A percentile compares a stretch with the other conserved stretches of the same genome.
Evolutionary conservation across 1,140 invertebrate genomes (phyloP).

Genomic region (Drosophila takahashii): DNA sequence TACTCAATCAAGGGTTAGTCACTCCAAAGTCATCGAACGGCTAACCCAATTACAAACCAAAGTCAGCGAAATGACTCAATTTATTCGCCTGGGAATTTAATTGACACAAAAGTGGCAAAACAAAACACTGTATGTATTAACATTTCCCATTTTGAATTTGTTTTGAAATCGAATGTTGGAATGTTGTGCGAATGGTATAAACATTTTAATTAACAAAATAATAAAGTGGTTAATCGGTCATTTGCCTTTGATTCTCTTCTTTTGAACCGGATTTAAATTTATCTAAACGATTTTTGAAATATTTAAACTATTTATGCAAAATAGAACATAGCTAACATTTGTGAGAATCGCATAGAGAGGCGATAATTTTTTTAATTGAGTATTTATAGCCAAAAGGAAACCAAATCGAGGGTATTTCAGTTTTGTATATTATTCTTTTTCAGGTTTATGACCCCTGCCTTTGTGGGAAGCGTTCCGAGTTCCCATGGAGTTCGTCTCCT

Average conservation of each 20-base stretch:
- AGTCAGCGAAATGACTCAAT: constrained; percentile 36
- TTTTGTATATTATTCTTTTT: not conserved
- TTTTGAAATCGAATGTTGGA: constrained; percentile 2
- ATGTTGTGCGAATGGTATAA: not conserved
- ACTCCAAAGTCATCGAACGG: constrained; percentile 55
- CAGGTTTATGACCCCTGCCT: constrained; percentile 1
- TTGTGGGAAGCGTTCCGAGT: not conserved
- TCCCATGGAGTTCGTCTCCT: not conserved
- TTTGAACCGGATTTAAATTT: not conserved
- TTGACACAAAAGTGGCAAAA: constrained; percentile 38
- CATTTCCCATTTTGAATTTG: constrained; percentile 6
- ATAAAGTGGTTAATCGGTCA: constrained; percentile 5
- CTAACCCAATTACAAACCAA: constrained; percentile 33
- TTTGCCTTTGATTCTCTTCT: not conserved
- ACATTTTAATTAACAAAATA: constrained; percentile 11
- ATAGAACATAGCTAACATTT: not conserved
- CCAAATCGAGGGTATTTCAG: too few relatives aligned
- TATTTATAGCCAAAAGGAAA: too few relatives aligned
- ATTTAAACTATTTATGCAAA: not conserved
- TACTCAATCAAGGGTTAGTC: constrained; percentile 46
- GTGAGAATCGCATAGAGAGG: not conserved
- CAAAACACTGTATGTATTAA: constrained; percentile 14
- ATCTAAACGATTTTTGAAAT: not conserved
- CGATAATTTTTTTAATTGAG: not conserved
- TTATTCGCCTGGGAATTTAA: constrained; percentile 22